Conservation (phyloP, 2,113 vertebrate genomes). For the Amazona guildingii region DNA sequence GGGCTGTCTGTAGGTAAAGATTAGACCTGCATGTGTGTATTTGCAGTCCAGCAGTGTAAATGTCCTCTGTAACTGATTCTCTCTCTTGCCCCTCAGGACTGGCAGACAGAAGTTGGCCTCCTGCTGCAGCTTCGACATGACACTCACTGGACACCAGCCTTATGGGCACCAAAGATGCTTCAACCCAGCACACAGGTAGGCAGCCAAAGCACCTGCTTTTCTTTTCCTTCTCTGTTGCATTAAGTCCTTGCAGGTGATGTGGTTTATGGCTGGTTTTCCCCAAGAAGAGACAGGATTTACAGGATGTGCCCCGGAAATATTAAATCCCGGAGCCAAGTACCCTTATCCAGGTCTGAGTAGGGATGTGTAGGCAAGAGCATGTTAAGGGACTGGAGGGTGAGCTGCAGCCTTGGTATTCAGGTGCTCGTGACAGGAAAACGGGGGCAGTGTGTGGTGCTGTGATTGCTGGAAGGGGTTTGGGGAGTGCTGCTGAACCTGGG, state of each 20-base stretch:
- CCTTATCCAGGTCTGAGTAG: background rate
- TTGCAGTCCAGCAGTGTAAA: background rate
- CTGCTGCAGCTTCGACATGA: accelerated
- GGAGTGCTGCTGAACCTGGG: accelerated
- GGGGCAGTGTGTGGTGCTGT: background rate
- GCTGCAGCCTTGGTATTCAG: background rate
- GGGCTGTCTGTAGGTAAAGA: background rate
- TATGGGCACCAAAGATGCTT: accelerated
- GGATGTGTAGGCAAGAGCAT: background rate
- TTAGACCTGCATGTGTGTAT: accelerated
- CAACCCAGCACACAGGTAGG: background rate
- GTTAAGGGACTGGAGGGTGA: background rate
- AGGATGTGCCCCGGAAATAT: background rate
- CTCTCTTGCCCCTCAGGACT: background rate
- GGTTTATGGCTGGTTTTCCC: background rate
- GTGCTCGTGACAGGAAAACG: background rate
- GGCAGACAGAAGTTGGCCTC: background rate
- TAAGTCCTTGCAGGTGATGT: accelerated
- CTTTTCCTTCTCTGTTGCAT: accelerated
- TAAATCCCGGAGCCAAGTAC: background rate
- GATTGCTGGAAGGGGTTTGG: accelerated
- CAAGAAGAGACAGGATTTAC: accelerated
- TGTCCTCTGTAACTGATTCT: background rate
- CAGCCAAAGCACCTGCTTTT: accelerated
- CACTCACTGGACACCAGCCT: accelerated